Percentiles rank a stretch among this genome's conserved stretches.
Evolutionary conservation across 2,113 vertebrate species (phyloP).

Genomic region (Accipiter cooperii): DNA sequence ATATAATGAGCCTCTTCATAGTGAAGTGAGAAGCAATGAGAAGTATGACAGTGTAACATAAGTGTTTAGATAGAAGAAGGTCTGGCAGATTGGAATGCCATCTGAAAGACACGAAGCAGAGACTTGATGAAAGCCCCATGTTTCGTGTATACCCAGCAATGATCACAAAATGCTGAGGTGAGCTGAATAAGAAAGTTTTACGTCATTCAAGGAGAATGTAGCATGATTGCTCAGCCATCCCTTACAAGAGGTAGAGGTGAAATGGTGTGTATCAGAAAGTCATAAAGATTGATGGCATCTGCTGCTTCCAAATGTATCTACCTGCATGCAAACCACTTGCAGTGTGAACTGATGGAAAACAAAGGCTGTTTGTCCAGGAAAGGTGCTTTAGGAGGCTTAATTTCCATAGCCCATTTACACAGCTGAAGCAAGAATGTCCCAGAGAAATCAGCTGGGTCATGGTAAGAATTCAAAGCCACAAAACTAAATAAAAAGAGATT

Average conservation of each 20-base stretch:
- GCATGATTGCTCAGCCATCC: constrained; percentile 78
- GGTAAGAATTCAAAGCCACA: constrained; percentile 77
- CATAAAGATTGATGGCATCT: constrained; percentile 79
- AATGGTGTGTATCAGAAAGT: constrained; percentile 82
- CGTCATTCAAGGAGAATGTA: constrained; percentile 72
- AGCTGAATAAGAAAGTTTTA: constrained; percentile 56
- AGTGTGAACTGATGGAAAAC: constrained; percentile 70
- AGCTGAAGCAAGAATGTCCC: constrained; percentile 65
- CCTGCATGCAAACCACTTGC: constrained; percentile 75
- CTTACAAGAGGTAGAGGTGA: constrained; percentile 78
- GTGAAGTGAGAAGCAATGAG: neutral
- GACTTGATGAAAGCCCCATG: neutral
- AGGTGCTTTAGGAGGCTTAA: constrained; percentile 64
- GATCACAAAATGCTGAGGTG: constrained; percentile 36
- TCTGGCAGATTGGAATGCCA: neutral
- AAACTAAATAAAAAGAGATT: constrained; percentile 76
- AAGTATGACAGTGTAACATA: neutral
- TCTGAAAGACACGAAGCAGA: neutral
- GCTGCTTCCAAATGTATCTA: constrained; percentile 52
- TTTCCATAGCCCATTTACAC: constrained; percentile 72
- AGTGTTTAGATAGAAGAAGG: neutral
- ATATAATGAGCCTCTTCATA: neutral
- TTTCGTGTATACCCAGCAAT: neutral
- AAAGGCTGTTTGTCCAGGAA: constrained; percentile 63
- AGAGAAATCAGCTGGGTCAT: constrained; percentile 74